Percentiles rank a stretch among this genome's conserved stretches.
phyloP scores from a whole-genome alignment of 2,888 invertebrate genomes.

The Brenthis hecate region DNA sequence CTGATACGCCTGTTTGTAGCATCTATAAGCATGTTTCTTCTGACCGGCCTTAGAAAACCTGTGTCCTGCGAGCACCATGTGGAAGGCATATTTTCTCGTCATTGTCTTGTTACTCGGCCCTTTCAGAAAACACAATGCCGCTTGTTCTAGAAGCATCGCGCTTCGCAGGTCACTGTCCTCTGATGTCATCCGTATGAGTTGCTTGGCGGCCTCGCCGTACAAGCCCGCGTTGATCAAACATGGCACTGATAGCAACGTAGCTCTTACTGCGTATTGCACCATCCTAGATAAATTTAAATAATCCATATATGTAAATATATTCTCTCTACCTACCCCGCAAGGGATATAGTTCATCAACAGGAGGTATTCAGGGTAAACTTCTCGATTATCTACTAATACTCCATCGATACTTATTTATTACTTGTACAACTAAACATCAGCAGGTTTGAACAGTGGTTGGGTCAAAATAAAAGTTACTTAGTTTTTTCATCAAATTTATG shows the following conservation, averaged over 20 bases:
- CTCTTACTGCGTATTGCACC: conserved; percentile 95
- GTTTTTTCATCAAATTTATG: too few relatives aligned
- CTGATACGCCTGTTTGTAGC: conserved; percentile 96
- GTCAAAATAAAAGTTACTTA: too few relatives aligned
- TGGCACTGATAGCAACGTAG: conserved; percentile 94
- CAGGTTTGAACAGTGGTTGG: too few relatives aligned
- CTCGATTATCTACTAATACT: too few relatives aligned
- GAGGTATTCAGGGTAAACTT: too few relatives aligned
- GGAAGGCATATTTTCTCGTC: conserved; percentile 97
- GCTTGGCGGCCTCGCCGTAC: conserved; percentile 96
- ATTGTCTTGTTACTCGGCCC: conserved; percentile 84
- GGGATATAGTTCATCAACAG: too few relatives aligned
- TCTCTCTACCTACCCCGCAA: too few relatives aligned
- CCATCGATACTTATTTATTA: background rate
- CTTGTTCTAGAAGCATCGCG: conserved; percentile 96
- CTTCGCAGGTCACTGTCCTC: conserved; percentile 98
- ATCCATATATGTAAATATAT: too few relatives aligned
- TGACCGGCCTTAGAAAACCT: conserved; percentile 96
- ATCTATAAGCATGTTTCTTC: conserved; percentile 94
- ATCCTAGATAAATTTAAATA: conserved; percentile 78
- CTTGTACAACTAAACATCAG: too few relatives aligned
- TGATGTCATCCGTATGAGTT: conserved; percentile 96
- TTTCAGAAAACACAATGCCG: conserved; percentile 93
- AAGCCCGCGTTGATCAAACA: conserved; percentile 90
- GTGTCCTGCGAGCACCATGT: conserved; percentile 97